Conservation (phyloP, 2,113 vertebrate genomes). For the Lutjanus erythropterus region DNA sequence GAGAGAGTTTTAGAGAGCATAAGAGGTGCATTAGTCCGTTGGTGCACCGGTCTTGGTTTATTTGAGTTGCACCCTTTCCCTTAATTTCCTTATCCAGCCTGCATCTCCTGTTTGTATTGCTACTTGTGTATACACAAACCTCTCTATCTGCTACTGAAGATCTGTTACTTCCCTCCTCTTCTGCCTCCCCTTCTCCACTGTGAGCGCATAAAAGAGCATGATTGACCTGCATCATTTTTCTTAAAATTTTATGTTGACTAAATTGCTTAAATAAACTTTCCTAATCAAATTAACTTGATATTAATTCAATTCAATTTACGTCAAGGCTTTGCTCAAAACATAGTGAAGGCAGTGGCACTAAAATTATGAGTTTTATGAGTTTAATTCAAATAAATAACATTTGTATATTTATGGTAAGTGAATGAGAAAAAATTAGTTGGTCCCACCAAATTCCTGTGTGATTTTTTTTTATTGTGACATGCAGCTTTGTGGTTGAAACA, state of each 20-base stretch:
- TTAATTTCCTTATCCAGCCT: conserved; percentile 84
- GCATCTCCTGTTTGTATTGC: conserved; percentile 84
- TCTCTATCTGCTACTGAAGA: conserved; percentile 64
- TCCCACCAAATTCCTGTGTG: too few relatives aligned
- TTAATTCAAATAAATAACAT: too few relatives aligned
- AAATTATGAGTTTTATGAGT: too few relatives aligned
- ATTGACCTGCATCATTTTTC: background rate
- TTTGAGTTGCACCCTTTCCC: conserved; percentile 87
- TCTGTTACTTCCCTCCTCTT: conserved; percentile 52
- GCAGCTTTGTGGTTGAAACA: too few relatives aligned
- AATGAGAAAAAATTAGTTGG: too few relatives aligned
- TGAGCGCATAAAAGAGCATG: conserved; percentile 19
- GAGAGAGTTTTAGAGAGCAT: background rate
- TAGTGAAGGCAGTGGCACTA: too few relatives aligned
- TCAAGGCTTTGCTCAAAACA: too few relatives aligned
- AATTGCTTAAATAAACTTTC: too few relatives aligned
- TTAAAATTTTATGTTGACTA: too few relatives aligned
- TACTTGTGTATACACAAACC: conserved; percentile 74
- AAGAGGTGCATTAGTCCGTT: conserved; percentile 20
- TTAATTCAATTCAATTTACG: too few relatives aligned
- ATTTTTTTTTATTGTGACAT: background rate
- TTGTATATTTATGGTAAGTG: too few relatives aligned
- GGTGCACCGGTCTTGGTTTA: conserved; percentile 64
- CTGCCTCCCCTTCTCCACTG: conserved; percentile 14
- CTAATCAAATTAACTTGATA: too few relatives aligned